Conservation (phyloP, 2,113 vertebrate species). For the Gobio gobio region DNA sequence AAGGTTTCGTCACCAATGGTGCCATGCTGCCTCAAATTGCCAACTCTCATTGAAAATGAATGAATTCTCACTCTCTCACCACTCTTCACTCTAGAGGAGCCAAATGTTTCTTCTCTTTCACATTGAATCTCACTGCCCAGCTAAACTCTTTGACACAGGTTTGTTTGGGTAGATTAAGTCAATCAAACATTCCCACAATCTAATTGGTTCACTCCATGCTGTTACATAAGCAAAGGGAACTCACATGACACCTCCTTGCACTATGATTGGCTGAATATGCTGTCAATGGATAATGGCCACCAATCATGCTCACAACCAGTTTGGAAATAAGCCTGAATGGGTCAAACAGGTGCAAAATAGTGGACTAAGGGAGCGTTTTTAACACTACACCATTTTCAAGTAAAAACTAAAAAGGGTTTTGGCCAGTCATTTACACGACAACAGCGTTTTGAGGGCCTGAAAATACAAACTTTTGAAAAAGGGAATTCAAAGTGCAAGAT, state of each 20-base stretch:
- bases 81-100: not conserved
- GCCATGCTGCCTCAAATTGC: not conserved
- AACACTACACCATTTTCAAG: too few species aligned
- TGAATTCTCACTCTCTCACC: not conserved
- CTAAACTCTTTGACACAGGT: not conserved
- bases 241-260: not conserved
- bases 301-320: not conserved
- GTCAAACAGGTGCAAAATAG: not conserved
- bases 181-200: not conserved
- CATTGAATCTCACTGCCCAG: not conserved
- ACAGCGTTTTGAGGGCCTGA: too few species aligned
- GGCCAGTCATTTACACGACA: too few species aligned
- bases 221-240: not conserved
- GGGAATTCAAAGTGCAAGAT: too few species aligned
- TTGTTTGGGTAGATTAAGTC: conserved; percentile 8
- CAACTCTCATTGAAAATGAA: not conserved
- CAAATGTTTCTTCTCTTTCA: not conserved
- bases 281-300: not conserved
- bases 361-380: not conserved
- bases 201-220: not conserved
- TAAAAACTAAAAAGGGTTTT: too few species aligned
- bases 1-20: not conserved
- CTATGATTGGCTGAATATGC: not conserved
- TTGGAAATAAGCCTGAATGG: not conserved
- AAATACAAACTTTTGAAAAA: too few species aligned